Evolutionary conservation across 2,113 vertebrate species (phyloP), one percentile per base, ranked within the genome.

Genomic region (Oncorhynchus gorbuscha): DNA sequence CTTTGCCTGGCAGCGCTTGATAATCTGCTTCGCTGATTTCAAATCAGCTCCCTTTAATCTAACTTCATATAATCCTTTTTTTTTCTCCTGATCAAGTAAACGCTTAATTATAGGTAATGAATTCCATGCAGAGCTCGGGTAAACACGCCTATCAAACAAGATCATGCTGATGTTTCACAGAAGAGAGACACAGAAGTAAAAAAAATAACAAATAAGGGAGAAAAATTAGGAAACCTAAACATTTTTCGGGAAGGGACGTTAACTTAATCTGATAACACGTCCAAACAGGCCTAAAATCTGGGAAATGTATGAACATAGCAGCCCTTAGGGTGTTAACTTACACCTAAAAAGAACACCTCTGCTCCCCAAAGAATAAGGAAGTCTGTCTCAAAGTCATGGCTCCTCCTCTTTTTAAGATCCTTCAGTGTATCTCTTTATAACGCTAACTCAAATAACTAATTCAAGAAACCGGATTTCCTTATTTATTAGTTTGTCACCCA

Each of bases 81-180:
- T 74, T 72, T 84, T 83, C 76, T 88, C 84, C 89, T 93, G 90
- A 94, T 92, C 89, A 93, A 93, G 88, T 93, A 89, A 92, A 92
- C 77, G 85, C 87, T 91, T 93, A 92, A 94, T 93, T 92, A 88
- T 77, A 75, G 81, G 82, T 91, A 92, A 92, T 93, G 86, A 93
- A 92, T 91, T 93, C 89, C 86, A 84, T 90, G 88, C 87, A 91
- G 81, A 91, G 87, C 87, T 89, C 77, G 81, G 82, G 86, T 93
- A 93, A 94, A 93, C 92, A 92, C 75, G 81, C 88, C 89, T 87
- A 91, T 92, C 87, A 92, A 90, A 89, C 76, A 82, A 76, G 83
- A 91, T 91, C 79, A 76, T 70, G 78, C 76, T 73, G 81, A 88
- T 90, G 89, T 86, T 88, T 73, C 83, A 85, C 75, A 83, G 75